Conservation (phyloP, 2,113 vertebrate genomes). For the Cyprinodon variegatus region DNA sequence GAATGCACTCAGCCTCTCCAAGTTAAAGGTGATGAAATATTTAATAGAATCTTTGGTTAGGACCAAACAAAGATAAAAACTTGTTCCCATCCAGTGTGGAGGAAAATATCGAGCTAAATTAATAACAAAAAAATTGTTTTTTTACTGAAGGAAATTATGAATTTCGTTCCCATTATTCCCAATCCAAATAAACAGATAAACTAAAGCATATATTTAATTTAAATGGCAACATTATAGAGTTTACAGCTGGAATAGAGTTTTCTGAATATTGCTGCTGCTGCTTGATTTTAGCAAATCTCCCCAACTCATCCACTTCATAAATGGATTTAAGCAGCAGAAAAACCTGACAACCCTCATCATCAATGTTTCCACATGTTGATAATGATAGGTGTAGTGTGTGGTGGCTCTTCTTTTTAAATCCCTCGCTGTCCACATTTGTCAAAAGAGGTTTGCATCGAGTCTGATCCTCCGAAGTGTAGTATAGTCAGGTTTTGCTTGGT, state of each 20-base stretch:
- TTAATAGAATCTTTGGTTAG: background rate
- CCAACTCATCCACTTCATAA: conserved; percentile 25
- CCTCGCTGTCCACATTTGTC: conserved; percentile 13
- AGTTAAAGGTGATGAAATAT: conserved; percentile 5
- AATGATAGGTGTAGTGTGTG: background rate
- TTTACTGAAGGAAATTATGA: conserved; percentile 10
- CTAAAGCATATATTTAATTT: background rate
- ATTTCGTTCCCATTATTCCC: conserved; percentile 23
- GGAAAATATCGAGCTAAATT: background rate
- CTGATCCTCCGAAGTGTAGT: conserved; percentile 15
- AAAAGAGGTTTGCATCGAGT: conserved; percentile 13
- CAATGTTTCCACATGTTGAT: background rate
- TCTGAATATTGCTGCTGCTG: conserved; percentile 17
- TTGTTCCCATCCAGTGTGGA: background rate
- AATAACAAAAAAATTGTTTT: background rate
- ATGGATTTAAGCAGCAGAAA: conserved; percentile 24
- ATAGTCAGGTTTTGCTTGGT: conserved; percentile 19
- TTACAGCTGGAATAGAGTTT: conserved; percentile 32
- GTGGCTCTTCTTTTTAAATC: conserved; percentile 19
- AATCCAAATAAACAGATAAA: conserved; percentile 40
- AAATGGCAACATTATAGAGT: conserved; percentile 28
- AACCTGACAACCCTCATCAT: conserved; percentile 31
- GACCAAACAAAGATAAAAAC: background rate
- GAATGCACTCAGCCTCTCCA: background rate
- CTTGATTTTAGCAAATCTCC: conserved; percentile 33